Conservation (phyloP, 2,888 invertebrate species). For the Alentia gelatinosa region DNA sequence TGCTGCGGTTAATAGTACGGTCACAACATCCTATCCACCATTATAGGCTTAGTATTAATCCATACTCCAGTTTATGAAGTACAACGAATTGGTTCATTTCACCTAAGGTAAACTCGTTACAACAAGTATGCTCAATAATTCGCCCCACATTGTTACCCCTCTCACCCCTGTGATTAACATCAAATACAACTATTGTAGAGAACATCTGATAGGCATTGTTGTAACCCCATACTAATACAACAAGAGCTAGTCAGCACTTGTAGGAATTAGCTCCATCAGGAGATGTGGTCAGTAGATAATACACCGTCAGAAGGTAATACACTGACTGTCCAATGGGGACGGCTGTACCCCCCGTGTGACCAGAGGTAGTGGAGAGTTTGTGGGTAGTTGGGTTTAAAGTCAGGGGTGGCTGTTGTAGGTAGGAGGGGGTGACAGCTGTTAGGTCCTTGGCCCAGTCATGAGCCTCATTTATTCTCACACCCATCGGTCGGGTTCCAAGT, state of each 20-base stretch:
- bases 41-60: background rate
- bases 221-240: background rate
- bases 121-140: background rate
- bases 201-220: background rate
- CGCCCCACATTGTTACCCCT: background rate
- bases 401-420: background rate
- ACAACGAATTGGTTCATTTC: background rate
- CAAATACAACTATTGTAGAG: background rate
- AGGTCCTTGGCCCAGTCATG: background rate
- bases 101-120: background rate
- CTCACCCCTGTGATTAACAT: no score
- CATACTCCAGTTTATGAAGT: background rate
- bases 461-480: background rate
- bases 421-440: background rate
- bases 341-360: no score
- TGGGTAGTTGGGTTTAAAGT: background rate
- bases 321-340: background rate
- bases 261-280: background rate
- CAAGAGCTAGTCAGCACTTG: background rate
- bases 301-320: background rate
- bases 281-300: background rate
- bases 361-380: background rate
- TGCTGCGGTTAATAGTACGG: no score
- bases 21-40: background rate
- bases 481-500: background rate